Conservation (phyloP, 2,797 vertebrate genomes). For the Sebastes kiyomatsui region DNA sequence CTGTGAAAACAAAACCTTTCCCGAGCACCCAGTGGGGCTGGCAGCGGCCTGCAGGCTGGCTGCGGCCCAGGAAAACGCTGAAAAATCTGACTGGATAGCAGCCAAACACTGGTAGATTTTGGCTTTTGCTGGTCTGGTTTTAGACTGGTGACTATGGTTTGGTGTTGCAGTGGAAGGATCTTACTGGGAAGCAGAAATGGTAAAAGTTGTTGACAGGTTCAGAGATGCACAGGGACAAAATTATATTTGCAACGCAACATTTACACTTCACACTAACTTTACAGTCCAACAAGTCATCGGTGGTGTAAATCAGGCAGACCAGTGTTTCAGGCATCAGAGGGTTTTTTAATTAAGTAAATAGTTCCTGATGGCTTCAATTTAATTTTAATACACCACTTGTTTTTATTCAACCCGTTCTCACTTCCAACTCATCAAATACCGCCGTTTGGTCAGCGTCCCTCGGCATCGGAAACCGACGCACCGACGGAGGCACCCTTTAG, state of each 20-base stretch:
- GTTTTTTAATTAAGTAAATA: not conserved
- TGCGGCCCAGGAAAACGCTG: conserved; percentile 36
- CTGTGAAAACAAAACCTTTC: conserved; percentile 48
- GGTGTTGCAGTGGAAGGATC: conserved; percentile 9
- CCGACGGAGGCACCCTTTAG: too few relatives aligned
- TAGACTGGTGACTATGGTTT: conserved; percentile 29
- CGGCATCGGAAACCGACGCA: too few relatives aligned
- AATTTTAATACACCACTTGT: not conserved
- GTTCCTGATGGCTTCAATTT: not conserved
- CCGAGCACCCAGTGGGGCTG: conserved; percentile 53
- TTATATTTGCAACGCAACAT: not conserved
- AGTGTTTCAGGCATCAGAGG: not conserved
- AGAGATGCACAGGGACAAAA: not conserved
- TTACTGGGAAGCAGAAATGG: not conserved
- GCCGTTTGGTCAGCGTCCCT: too few relatives aligned
- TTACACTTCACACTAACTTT: not conserved
- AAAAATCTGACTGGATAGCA: conserved; percentile 39
- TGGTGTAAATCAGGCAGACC: not conserved
- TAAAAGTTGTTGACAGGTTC: not conserved
- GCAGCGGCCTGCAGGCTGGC: conserved; percentile 51
- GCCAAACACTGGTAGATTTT: conserved; percentile 53
- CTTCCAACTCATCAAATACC: too few relatives aligned
- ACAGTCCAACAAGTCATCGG: not conserved
- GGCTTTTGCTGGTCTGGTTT: conserved; percentile 39
- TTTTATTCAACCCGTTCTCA: not conserved